These are phyloP conservation scores for Buathra laborator DNA, from an alignment of 2,888 invertebrate species.

Conservation along the genomic window DNA sequence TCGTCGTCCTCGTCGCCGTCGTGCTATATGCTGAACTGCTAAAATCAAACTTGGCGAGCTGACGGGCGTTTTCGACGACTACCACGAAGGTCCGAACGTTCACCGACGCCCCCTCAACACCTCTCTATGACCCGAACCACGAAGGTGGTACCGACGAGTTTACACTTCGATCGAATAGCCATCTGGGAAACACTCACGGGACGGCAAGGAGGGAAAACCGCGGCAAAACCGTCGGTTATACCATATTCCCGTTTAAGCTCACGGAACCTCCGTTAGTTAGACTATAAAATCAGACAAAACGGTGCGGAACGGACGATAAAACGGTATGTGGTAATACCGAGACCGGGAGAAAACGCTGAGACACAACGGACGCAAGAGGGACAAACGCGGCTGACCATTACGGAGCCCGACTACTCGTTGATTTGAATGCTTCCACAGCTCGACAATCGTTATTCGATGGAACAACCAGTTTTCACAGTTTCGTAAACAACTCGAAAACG, in stretches of 20 bases:
- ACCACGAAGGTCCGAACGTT: constrained; percentile 62
- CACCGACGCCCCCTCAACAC: constrained; percentile 41
- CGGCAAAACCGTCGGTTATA: constrained; percentile 33
- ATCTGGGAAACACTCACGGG: constrained; percentile 48
- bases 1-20: neutral
- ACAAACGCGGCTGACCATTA: constrained; percentile 24
- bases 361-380: neutral
- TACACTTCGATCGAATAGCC: constrained; percentile 60
- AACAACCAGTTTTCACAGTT: no score
- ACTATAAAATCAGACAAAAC: constrained; percentile 53
- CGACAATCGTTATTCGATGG: neutral
- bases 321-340: neutral
- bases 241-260: constrained; percentile 44
- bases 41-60: constrained; percentile 75
- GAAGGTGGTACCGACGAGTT: constrained; percentile 30
- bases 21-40: constrained; percentile 69
- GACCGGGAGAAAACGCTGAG: constrained; percentile 35
- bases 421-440: neutral
- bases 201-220: neutral
- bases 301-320: constrained; percentile 26
- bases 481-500: no score
- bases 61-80: constrained; percentile 37
- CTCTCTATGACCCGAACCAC: constrained; percentile 17
- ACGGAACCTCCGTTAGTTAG: constrained; percentile 52
- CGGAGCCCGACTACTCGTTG: constrained; percentile 21